Conservation (phyloP, 2,113 vertebrate species). For the Scytalopus superciliaris region DNA sequence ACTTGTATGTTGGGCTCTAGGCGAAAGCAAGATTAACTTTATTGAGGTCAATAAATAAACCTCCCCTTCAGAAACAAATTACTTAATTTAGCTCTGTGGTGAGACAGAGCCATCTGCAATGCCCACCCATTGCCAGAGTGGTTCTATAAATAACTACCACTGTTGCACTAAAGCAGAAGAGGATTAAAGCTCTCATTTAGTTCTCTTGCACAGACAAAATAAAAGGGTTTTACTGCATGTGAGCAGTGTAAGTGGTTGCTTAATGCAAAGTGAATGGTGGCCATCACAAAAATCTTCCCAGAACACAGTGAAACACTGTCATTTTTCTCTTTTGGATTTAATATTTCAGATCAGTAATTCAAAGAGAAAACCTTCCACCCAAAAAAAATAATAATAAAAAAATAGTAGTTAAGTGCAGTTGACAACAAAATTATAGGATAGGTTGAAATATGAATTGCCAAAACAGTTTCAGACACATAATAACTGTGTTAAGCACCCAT, state of each 20-base stretch:
- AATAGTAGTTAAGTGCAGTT: background rate
- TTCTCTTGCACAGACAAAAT: constrained; percentile 17
- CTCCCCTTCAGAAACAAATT: constrained; percentile 39
- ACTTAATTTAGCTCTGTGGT: constrained; percentile 53
- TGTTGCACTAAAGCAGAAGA: background rate
- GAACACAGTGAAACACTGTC: background rate
- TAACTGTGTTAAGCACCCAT: background rate
- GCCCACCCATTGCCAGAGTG: constrained; percentile 3
- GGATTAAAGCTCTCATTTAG: constrained; percentile 44
- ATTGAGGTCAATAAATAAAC: constrained; percentile 59
- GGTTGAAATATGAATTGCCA: background rate
- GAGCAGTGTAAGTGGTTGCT: background rate
- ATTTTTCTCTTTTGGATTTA: background rate
- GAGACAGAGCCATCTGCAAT: constrained; percentile 58
- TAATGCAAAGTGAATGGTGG: background rate
- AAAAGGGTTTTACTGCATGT: background rate
- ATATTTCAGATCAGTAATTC: background rate
- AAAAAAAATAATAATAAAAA: background rate
- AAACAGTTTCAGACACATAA: background rate
- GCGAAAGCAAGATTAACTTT: constrained; percentile 35
- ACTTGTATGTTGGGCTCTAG: background rate
- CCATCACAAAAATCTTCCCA: background rate
- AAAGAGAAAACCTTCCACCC: background rate
- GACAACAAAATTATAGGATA: background rate
- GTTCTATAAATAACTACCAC: constrained; percentile 53